A percentile compares a stretch with the other conserved stretches of the same genome.
phyloP scores from a whole-genome alignment of 2,888 invertebrate species.

The Trachelus iudaicus region DNA sequence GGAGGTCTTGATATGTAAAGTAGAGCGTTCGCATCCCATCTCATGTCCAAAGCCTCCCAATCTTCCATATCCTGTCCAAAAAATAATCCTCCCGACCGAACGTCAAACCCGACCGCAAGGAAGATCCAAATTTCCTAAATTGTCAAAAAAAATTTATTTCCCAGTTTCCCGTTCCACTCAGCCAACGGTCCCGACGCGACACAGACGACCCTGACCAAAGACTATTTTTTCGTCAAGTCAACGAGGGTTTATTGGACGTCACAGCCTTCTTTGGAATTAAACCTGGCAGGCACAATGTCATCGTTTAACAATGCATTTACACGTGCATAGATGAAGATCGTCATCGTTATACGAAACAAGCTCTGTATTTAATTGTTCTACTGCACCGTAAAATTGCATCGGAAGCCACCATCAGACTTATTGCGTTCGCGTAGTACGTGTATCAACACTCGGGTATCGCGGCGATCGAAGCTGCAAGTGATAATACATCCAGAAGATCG shows the following conservation, averaged over 20 bases:
- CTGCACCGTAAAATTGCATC: constrained; percentile 37
- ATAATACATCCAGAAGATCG: not conserved
- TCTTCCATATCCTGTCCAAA: not conserved
- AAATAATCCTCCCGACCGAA: not conserved
- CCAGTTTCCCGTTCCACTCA: constrained; percentile 47
- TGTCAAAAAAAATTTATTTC: not conserved
- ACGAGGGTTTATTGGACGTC: constrained; percentile 34
- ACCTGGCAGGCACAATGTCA: constrained; percentile 4
- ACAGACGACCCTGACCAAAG: constrained; percentile 50
- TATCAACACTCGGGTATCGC: not conserved
- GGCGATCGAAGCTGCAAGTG: not conserved
- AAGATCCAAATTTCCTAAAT: not conserved
- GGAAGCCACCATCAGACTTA: not conserved
- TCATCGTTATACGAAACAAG: constrained; percentile 35
- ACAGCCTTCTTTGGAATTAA: constrained; percentile 28
- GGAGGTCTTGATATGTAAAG: constrained; percentile 18
- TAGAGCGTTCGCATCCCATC: constrained; percentile 12
- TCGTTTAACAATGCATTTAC: not conserved
- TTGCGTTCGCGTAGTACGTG: not conserved
- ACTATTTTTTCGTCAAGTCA: constrained; percentile 36
- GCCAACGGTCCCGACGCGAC: constrained; percentile 63
- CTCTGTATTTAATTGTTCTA: constrained; percentile 18
- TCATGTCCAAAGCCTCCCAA: not conserved
- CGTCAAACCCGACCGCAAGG: not conserved
- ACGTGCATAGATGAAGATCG: constrained; percentile 40